Conservation (phyloP, 2,888 invertebrate species). For the Spodoptera picta region DNA sequence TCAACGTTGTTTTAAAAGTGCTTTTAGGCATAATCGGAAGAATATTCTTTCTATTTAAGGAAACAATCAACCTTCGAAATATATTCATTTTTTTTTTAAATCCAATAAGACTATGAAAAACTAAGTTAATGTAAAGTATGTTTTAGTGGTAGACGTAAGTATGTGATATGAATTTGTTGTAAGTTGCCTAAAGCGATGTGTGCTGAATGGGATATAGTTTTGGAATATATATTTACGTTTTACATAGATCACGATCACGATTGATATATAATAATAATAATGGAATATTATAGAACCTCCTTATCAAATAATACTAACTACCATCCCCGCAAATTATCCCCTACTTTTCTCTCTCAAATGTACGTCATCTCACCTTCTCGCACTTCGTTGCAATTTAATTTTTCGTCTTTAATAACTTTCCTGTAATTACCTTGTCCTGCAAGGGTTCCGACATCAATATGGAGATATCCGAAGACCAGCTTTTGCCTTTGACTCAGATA, state of each 20-base stretch:
- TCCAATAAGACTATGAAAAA: neutral
- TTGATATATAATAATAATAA: too few species aligned
- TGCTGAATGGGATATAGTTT: too few species aligned
- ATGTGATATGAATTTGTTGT: neutral
- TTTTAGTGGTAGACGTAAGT: too few species aligned
- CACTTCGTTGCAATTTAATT: conserved; percentile 5
- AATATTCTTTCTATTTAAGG: too few species aligned
- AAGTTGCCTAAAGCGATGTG: neutral
- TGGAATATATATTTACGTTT: too few species aligned
- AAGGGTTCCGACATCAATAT: conserved; percentile 25
- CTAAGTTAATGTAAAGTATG: neutral
- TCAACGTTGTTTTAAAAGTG: too few species aligned
- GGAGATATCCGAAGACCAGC: conserved; percentile 17
- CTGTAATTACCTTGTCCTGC: conserved; percentile 29
- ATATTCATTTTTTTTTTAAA: neutral
- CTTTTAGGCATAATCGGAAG: too few species aligned
- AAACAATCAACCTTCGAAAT: too few species aligned
- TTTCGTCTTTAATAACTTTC: conserved; percentile 22
- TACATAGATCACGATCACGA: too few species aligned
- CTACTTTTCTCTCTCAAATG: conserved; percentile 2
- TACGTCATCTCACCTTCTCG: neutral
- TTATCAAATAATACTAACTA: too few species aligned
- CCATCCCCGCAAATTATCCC: neutral
- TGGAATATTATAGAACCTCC: too few species aligned
- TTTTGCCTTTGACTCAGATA: conserved; percentile 59